Evolutionary conservation across 2,113 vertebrate genomes (phyloP).

Genomic region (Sterrhoptilus dennistouni): DNA sequence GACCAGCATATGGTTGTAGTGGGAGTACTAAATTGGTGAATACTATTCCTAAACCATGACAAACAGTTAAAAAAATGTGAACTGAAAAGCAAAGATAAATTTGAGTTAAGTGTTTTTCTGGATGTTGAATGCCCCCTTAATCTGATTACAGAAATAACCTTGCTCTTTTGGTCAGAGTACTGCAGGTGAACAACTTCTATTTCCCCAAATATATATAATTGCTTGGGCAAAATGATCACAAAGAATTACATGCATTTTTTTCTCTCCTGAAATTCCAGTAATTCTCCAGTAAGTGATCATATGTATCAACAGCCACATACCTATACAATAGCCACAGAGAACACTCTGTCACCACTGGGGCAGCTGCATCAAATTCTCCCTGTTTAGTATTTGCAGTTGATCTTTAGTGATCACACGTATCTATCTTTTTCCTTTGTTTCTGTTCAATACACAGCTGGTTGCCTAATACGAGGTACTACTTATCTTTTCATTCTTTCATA

Average conservation of each 20-base stretch:
- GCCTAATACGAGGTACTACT: background rate
- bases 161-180: background rate
- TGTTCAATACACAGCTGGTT: background rate
- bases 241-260: background rate
- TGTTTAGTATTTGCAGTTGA: background rate
- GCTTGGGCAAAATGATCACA: background rate
- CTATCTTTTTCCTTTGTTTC: background rate
- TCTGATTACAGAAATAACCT: background rate
- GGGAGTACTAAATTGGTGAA: background rate
- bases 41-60: background rate
- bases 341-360: background rate
- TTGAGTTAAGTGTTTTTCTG: background rate
- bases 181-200: background rate
- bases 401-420: background rate
- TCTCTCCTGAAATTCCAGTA: background rate
- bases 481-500: background rate
- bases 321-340: no score
- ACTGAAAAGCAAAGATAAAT: background rate
- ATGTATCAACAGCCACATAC: background rate
- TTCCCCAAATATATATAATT: background rate
- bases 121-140: background rate
- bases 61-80: background rate
- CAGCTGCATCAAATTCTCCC: background rate
- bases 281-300: background rate
- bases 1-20: accelerated